Conservation (phyloP, 2,888 invertebrate species). For the Cerastoderma edule region DNA sequence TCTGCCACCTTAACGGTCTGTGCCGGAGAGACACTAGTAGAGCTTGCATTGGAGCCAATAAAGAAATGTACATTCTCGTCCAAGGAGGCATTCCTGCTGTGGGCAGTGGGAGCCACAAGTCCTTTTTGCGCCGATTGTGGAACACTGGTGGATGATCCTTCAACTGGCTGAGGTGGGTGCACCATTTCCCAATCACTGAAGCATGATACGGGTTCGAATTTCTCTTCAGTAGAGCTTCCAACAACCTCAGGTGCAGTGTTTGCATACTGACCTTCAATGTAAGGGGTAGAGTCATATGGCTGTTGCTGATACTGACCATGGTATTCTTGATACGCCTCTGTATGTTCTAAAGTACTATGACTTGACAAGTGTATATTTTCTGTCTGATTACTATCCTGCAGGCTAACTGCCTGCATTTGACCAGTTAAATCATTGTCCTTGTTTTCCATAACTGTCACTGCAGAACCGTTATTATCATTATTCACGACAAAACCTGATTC, state of each 20-base stretch:
- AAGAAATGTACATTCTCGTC: constrained; percentile 72
- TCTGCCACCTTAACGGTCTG: constrained; percentile 33
- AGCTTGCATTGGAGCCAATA: constrained; percentile 65
- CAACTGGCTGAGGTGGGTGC: constrained; percentile 29
- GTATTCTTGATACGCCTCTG: background rate
- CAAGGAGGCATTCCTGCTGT: constrained; percentile 62
- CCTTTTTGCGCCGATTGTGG: constrained; percentile 6
- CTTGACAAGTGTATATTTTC: constrained; percentile 23
- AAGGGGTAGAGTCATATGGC: no score
- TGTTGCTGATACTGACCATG: constrained; percentile 21
- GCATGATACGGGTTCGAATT: constrained; percentile 19
- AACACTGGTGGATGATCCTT: constrained; percentile 23
- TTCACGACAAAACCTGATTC: background rate
- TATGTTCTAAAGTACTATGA: background rate
- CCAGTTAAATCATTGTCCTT: constrained; percentile 16
- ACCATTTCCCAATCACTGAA: constrained; percentile 76
- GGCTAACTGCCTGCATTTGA: constrained; percentile 27
- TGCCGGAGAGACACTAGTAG: constrained; percentile 58
- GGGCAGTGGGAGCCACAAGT: constrained; percentile 25
- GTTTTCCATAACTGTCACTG: constrained; percentile 3
- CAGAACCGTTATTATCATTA: constrained; percentile 8
- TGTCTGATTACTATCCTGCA: constrained; percentile 13
- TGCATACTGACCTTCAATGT: no score
- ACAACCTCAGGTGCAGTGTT: no score
- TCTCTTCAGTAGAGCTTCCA: no score